phyloP scores from a whole-genome alignment of 2,113 vertebrate species.

The Alaudala cheleensis region DNA sequence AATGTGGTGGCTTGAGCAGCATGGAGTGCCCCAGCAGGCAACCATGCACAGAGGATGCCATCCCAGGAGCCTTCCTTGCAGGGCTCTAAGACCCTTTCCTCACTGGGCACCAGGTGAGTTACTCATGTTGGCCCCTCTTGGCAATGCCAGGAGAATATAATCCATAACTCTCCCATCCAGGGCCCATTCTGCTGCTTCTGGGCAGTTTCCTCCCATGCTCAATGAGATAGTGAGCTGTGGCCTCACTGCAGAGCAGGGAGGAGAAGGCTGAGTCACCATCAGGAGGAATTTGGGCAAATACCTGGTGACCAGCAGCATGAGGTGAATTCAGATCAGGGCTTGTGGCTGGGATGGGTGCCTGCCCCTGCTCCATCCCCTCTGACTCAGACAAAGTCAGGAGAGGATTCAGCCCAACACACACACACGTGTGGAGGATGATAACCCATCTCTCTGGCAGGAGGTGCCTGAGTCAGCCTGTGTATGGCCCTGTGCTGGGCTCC shows the following conservation, averaged over 20 bases:
- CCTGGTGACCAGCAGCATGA: neutral
- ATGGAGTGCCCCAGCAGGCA: neutral
- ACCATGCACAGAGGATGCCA: neutral
- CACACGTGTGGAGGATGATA: too few species aligned
- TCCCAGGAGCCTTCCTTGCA: neutral
- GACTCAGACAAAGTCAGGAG: neutral
- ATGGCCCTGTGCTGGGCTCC: neutral
- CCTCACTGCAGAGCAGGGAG: neutral
- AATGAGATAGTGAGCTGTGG: neutral
- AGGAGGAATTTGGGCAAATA: constrained; percentile 18
- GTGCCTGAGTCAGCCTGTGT: neutral
- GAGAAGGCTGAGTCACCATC: neutral
- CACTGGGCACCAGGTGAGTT: rapidly evolving
- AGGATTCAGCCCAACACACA: too few species aligned
- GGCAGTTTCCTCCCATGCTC: neutral
- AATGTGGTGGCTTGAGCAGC: neutral
- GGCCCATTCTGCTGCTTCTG: neutral
- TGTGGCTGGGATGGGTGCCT: neutral
- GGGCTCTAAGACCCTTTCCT: neutral
- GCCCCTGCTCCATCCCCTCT: neutral
- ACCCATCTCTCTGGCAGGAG: too few species aligned
- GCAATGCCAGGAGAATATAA: neutral
- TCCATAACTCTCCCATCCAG: rapidly evolving
- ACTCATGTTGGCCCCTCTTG: neutral
- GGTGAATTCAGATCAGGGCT: neutral